Evolutionary conservation across 1,140 invertebrate genomes (phyloP).

Genomic region (Pseudachorutes palmiensis): DNA sequence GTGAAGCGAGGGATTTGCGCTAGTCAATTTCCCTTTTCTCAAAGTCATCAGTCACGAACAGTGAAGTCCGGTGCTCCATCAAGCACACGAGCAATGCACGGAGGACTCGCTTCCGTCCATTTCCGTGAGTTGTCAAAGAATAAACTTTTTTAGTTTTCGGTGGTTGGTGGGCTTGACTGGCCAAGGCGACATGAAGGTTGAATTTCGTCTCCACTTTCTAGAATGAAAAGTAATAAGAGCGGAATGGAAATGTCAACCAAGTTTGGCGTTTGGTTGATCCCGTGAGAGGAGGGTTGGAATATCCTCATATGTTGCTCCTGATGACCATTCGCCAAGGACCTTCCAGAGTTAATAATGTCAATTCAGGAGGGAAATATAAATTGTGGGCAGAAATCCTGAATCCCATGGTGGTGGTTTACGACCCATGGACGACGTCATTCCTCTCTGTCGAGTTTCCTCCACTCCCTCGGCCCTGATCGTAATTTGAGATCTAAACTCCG

Average conservation of each 20-base stretch:
- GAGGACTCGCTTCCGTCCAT: too few relatives aligned
- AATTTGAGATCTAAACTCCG: neutral
- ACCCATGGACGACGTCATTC: neutral
- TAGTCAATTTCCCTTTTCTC: neutral
- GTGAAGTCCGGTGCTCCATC: neutral
- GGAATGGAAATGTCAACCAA: too few relatives aligned
- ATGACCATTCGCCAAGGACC: too few relatives aligned
- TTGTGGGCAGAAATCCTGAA: neutral
- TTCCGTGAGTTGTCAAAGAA: conserved; percentile 5
- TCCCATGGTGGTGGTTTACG: neutral
- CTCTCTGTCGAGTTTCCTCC: neutral
- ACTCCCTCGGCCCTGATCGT: neutral
- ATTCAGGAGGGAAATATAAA: conserved; percentile 11
- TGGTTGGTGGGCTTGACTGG: too few relatives aligned
- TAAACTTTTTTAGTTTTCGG: too few relatives aligned
- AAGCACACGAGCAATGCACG: neutral
- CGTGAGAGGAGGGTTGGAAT: neutral
- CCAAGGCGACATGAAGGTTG: too few relatives aligned
- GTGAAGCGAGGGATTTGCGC: neutral
- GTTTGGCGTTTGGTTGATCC: too few relatives aligned
- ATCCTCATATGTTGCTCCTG: too few relatives aligned
- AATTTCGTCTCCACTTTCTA: too few relatives aligned
- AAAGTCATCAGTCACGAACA: neutral
- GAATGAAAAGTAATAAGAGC: too few relatives aligned
- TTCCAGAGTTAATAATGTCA: neutral